These are phyloP conservation scores for Chironomus riparius DNA, from an alignment of 2,888 invertebrate species.

Conservation along the genomic window DNA sequence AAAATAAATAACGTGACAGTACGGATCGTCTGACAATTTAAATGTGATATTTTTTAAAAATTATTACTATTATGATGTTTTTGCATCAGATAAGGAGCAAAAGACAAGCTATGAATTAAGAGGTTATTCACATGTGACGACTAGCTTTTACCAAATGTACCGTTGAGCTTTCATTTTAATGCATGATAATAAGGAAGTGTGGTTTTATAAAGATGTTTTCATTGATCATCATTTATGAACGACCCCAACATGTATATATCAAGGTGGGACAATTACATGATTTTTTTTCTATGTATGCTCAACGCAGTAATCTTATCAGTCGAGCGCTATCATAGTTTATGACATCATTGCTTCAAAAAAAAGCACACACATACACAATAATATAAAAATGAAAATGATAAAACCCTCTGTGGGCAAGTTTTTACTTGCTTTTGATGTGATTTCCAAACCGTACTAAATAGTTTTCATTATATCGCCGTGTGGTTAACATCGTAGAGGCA, in stretches of 20 bases:
- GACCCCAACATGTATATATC: not conserved
- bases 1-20: too few species aligned
- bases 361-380: not conserved
- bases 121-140: too few species aligned
- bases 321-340: not conserved
- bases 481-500: not conserved
- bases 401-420: not conserved
- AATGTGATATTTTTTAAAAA: too few species aligned
- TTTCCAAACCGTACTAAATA: not conserved
- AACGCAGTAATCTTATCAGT: not conserved
- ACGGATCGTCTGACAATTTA: too few species aligned
- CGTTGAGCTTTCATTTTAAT: too few species aligned
- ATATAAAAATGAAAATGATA: not conserved
- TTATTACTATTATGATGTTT: too few species aligned
- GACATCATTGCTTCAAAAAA: not conserved
- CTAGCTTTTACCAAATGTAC: too few species aligned
- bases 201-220: too few species aligned
- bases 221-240: too few species aligned
- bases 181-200: too few species aligned
- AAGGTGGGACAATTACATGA: not conserved
- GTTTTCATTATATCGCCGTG: not conserved
- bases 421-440: not conserved
- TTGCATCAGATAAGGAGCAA: too few species aligned
- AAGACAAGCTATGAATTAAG: too few species aligned
- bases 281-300: not conserved